A percentile compares a stretch with the other conserved stretches of the same genome.
phyloP scores from a whole-genome alignment of 2,797 vertebrate genomes.

The Acomys russatus region DNA sequence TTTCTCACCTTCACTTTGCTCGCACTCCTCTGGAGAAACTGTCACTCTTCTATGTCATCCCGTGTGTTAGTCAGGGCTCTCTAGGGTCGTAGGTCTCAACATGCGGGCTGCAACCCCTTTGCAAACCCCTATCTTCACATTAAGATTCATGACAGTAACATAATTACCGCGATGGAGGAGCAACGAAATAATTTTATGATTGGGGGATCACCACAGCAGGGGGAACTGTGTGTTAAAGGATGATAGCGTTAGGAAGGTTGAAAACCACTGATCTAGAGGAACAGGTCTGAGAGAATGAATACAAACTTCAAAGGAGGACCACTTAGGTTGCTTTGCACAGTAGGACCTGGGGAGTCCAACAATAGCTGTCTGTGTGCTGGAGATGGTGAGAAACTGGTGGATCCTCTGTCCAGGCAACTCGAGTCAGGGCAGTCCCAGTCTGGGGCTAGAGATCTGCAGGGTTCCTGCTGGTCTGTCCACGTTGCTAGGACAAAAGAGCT shows the following conservation, averaged over 20 bases:
- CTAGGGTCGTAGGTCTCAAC: background rate
- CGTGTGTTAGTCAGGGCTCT: background rate
- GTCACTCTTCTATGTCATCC: background rate
- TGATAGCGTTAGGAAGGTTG: background rate
- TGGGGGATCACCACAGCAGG: background rate
- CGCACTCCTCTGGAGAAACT: background rate
- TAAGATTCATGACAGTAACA: background rate
- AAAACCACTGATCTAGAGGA: background rate
- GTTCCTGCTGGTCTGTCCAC: background rate
- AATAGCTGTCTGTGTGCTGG: background rate
- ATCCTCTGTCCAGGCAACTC: background rate
- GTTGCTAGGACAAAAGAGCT: background rate
- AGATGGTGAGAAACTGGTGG: background rate
- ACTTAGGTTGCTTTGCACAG: background rate
- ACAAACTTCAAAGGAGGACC: background rate
- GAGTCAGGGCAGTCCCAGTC: background rate
- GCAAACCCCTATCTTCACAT: background rate
- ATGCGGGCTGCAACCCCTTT: background rate
- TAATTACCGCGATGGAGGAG: background rate
- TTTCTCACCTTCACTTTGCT: conserved; percentile 8
- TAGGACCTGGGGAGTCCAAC: background rate
- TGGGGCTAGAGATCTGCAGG: background rate
- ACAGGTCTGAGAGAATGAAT: background rate
- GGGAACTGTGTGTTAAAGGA: background rate
- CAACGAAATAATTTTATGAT: background rate